phyloP scores from a whole-genome alignment of 1,140 invertebrate genomes.

The Bombyx mori region ASM3026992v2 NC_085118.1:577001-577500 shows the following conservation, averaged over 20 bases:
- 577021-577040: no score
- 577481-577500: no score
- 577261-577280: constrained; percentile 57
- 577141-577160: constrained; percentile 59
- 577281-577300: constrained; percentile 24
- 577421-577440: no score
- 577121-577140: constrained; percentile 36
- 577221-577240: constrained; percentile 71
- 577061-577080: not conserved
- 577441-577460: no score
- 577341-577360: no score
- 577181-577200: constrained; percentile 51
- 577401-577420: no score
- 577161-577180: constrained; percentile 53
- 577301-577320: constrained; percentile 1
- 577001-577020: no score
- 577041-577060: no score
- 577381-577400: no score
- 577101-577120: constrained; percentile 31
- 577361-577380: no score
- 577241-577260: constrained; percentile 66
- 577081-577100: constrained; percentile 7
- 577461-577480: no score
- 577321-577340: no score
- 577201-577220: constrained; percentile 68